Percentiles rank a stretch among this genome's conserved stretches.
These are phyloP conservation scores for Cochlearius cochlearius DNA, from an alignment of 2,113 vertebrate genomes.

Conservation along the genomic window DNA sequence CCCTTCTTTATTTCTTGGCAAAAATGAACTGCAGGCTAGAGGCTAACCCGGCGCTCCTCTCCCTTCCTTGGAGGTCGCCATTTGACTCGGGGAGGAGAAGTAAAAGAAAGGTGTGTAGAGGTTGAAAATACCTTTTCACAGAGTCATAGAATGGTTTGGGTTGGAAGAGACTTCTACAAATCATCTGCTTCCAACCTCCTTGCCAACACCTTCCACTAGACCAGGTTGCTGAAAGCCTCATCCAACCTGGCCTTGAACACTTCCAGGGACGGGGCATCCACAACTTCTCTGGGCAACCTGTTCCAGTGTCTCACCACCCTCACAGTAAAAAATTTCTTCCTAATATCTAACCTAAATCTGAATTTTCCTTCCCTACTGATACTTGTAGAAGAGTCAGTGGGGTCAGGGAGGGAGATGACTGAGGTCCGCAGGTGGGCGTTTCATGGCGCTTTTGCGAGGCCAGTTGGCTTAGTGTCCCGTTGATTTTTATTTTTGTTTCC, in stretches of 20 bases:
- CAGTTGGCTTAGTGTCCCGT: neutral
- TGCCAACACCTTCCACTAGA: rapidly evolving
- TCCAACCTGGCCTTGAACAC: neutral
- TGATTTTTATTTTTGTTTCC: neutral
- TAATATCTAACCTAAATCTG: neutral
- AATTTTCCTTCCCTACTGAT: neutral
- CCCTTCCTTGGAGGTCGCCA: neutral
- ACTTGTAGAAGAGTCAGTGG: neutral
- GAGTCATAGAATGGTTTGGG: neutral
- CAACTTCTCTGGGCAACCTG: no score
- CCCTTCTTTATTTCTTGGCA: neutral
- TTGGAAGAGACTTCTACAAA: neutral
- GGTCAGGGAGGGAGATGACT: neutral
- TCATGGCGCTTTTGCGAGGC: neutral
- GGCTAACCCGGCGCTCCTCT: neutral
- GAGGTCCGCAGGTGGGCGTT: neutral
- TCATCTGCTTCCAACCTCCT: rapidly evolving
- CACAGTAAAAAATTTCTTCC: neutral
- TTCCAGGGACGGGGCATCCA: neutral
- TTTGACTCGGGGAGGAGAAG: rapidly evolving
- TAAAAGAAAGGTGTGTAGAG: neutral
- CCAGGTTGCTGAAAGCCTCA: neutral
- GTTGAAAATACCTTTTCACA: neutral
- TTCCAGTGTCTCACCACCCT: neutral
- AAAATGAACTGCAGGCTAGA: neutral